Evolutionary conservation across 2,888 invertebrate genomes (phyloP), one percentile per base, ranked within the genome.

Genomic region (Argyresthia albistria): DNA sequence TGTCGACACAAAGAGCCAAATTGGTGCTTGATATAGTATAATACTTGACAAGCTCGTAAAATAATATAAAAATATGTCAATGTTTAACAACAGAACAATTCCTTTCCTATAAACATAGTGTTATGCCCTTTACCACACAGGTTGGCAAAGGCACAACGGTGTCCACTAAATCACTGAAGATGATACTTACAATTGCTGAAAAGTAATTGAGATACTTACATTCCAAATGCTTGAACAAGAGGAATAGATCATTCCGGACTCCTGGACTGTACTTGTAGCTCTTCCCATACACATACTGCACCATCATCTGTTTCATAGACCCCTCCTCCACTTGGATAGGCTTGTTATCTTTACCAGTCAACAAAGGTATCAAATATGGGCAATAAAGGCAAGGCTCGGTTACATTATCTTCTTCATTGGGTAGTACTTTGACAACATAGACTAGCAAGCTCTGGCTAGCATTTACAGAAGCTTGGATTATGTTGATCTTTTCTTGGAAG

Each of bases 381-480:
- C 89, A 89, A 61, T 95, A 95, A 12, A 89, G 63, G 55, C 89
- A 8, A 6, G 59, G 64, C 35, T 80, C 79, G 46, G 71, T 74
- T 1, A 65, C 59, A 8, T 70, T 72, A 50, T 65, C 62, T 45
- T 71, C 65, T 8, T 77, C 76, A 57, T 60, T 63, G 12, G 73
- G 65, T 47, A 83, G 67, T 53, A 81, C 78, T 69, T 95, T 95
- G 0, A 89, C 84, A 35, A 94, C 90, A 72, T 91, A 94, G 2
- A 91, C 91, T 46, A 95, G 69, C 54, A 94, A 73, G 1, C 91
- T 91, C 52, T 89, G 89, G 50, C 89, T 89, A 57, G 89, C 89
- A 67, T 95, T 95, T 4, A 95, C 89, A 4, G 94, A 93, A 11
- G 95, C 95, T 79, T 96, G 95, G 58, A 95, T 91, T 51, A 95